Percentiles rank a stretch among this genome's conserved stretches.
Conservation (phyloP, 2,888 invertebrate genomes). For the Sinodicranocentrus sp. region DNA sequence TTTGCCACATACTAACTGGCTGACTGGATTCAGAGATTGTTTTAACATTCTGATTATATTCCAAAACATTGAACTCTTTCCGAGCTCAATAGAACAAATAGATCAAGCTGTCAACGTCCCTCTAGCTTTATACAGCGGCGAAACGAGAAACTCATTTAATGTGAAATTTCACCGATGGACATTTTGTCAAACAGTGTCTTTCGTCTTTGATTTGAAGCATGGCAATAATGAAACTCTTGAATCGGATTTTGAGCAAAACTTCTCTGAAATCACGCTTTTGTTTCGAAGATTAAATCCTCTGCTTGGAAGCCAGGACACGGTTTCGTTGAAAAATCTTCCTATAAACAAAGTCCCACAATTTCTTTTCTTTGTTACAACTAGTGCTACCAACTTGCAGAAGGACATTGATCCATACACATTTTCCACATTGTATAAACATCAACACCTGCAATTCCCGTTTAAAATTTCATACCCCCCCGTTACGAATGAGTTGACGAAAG, state of each 20-base stretch:
- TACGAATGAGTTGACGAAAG: neutral
- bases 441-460: neutral
- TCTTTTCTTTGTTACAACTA: neutral
- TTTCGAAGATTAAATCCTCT: neutral
- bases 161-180: neutral
- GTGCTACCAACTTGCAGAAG: neutral
- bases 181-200: neutral
- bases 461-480: neutral
- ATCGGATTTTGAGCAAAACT: neutral
- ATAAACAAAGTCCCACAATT: neutral
- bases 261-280: neutral
- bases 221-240: neutral
- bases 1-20: slow-evolving; percentile 1
- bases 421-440: neutral
- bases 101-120: neutral
- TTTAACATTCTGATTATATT: neutral
- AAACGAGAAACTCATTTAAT: neutral
- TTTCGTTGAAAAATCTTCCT: neutral
- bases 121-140: neutral
- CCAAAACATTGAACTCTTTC: neutral
- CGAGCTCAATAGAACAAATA: neutral
- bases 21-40: neutral
- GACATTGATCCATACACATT: neutral
- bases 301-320: neutral
- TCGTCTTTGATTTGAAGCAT: neutral